These are phyloP conservation scores for Hiodon tergisus DNA, from an alignment of 2,113 vertebrate species.

Conservation along the genomic window DNA sequence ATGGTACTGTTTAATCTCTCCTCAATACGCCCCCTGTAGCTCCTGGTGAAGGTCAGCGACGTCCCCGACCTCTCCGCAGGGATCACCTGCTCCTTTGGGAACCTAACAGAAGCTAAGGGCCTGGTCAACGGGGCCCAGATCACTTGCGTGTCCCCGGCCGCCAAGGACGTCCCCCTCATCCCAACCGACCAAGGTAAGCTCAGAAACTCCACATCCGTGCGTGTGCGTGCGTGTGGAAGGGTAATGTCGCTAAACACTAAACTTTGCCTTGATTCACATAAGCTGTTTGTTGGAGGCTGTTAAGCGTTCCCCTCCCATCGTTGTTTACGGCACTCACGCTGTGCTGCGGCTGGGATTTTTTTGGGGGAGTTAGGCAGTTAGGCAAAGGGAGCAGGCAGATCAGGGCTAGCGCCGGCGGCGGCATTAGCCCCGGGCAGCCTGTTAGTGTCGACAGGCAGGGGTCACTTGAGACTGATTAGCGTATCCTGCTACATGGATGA, in stretches of 20 bases:
- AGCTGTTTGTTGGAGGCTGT: slow-evolving; percentile 3
- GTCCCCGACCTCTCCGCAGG: slow-evolving; percentile 79
- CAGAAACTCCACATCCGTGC: background rate
- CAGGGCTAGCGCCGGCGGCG: background rate
- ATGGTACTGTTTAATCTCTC: background rate
- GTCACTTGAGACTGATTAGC: too few relatives aligned
- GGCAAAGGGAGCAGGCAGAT: background rate
- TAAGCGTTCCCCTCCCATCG: background rate
- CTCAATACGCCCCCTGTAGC: slow-evolving; percentile 49
- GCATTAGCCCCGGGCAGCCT: too few relatives aligned
- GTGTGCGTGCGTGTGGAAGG: slow-evolving; percentile 5
- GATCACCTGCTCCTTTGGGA: slow-evolving; percentile 79
- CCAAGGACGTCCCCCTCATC: slow-evolving; percentile 81
- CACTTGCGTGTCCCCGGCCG: slow-evolving; percentile 76
- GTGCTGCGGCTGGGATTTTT: too few relatives aligned
- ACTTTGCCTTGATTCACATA: background rate
- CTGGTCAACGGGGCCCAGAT: slow-evolving; percentile 76
- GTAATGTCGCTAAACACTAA: background rate
- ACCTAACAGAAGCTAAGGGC: slow-evolving; percentile 76
- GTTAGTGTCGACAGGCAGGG: too few relatives aligned
- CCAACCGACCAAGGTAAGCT: slow-evolving; percentile 78
- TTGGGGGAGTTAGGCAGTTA: too few relatives aligned
- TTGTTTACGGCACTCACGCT: background rate
- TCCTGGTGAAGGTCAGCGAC: slow-evolving; percentile 76
- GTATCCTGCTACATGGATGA: too few relatives aligned